These are phyloP conservation scores for Drosophila trapezifrons DNA, from an alignment of 1,140 invertebrate species.

Conservation along the genomic window DNA sequence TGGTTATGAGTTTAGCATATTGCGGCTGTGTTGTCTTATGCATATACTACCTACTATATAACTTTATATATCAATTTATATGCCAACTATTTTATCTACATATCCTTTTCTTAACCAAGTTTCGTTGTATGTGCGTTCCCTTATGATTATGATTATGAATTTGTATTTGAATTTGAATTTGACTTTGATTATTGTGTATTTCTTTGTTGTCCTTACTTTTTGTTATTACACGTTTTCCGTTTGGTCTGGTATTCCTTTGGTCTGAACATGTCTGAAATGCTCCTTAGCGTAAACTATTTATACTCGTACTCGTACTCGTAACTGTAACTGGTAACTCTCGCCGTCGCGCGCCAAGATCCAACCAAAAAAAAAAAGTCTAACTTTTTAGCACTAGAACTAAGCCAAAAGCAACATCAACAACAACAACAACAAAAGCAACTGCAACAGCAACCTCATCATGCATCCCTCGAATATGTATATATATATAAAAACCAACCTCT, in stretches of 20 bases:
- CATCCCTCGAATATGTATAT: slow-evolving; percentile 73
- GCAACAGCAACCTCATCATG: slow-evolving; percentile 55
- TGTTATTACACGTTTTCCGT: slow-evolving; percentile 48
- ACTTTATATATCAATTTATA: slow-evolving; percentile 65
- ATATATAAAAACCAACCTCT: slow-evolving; percentile 22
- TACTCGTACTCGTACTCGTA: slow-evolving; percentile 56
- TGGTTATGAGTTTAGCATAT: slow-evolving; percentile 78
- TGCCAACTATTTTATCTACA: slow-evolving; percentile 58
- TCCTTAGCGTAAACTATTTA: slow-evolving; percentile 74
- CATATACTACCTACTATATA: slow-evolving; percentile 76
- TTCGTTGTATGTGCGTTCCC: slow-evolving; percentile 74
- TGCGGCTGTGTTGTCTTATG: slow-evolving; percentile 81
- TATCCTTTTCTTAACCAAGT: slow-evolving; percentile 61
- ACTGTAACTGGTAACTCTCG: slow-evolving; percentile 59
- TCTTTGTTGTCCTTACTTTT: slow-evolving; percentile 60
- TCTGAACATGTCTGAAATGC: slow-evolving; percentile 79
- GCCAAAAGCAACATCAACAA: slow-evolving; percentile 37
- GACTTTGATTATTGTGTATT: slow-evolving; percentile 39
- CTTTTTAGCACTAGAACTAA: slow-evolving; percentile 71
- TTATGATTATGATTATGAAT: slow-evolving; percentile 41
- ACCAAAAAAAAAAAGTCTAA: slow-evolving; percentile 52
- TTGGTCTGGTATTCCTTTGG: slow-evolving; percentile 73
- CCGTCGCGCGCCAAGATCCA: slow-evolving; percentile 57
- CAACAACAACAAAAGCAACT: slow-evolving; percentile 34
- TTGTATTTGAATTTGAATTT: slow-evolving; percentile 16